Evolutionary conservation across 2,888 invertebrate species (phyloP).

Genomic region (Stenchaetothrips biformis): DNA sequence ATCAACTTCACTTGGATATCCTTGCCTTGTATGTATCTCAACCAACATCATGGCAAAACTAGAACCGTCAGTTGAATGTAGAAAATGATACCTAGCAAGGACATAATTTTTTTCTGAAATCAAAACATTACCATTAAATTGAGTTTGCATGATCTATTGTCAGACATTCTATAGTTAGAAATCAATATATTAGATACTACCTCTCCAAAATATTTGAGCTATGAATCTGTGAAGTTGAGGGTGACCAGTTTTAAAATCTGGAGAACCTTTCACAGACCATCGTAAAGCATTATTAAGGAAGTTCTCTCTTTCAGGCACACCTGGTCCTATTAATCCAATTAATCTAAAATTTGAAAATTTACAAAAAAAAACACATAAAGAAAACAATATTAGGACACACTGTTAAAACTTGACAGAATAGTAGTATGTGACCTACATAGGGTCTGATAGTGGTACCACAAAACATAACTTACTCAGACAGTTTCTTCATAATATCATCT

Average conservation of each 20-base stretch:
- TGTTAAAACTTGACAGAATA: slow-evolving; percentile 31
- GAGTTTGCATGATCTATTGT: slow-evolving; percentile 17
- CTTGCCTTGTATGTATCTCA: slow-evolving; percentile 76
- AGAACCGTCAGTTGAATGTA: slow-evolving; percentile 81
- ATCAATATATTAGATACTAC: slow-evolving; percentile 42
- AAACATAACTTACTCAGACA: slow-evolving; percentile 50
- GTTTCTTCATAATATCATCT: slow-evolving; percentile 65
- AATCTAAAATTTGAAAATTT: slow-evolving; percentile 47
- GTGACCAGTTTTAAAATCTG: slow-evolving; percentile 59
- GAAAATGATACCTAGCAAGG: slow-evolving; percentile 82
- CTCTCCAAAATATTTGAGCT: slow-evolving; percentile 81
- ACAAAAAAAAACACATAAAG: background rate
- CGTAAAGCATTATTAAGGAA: slow-evolving; percentile 69
- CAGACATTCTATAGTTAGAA: background rate
- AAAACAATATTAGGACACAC: background rate
- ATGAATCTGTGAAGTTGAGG: slow-evolving; percentile 74
- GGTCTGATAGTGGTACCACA: background rate
- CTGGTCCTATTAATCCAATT: slow-evolving; percentile 66
- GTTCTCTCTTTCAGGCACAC: slow-evolving; percentile 75
- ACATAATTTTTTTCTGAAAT: slow-evolving; percentile 74
- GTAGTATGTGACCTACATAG: background rate
- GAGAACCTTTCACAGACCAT: slow-evolving; percentile 62
- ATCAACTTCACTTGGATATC: slow-evolving; percentile 82
- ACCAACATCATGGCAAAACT: slow-evolving; percentile 84
- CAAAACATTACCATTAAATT: slow-evolving; percentile 24